Base-by-base conservation (phyloP, 2,888 invertebrate species). In the Tenthredo mesomela region DNA sequence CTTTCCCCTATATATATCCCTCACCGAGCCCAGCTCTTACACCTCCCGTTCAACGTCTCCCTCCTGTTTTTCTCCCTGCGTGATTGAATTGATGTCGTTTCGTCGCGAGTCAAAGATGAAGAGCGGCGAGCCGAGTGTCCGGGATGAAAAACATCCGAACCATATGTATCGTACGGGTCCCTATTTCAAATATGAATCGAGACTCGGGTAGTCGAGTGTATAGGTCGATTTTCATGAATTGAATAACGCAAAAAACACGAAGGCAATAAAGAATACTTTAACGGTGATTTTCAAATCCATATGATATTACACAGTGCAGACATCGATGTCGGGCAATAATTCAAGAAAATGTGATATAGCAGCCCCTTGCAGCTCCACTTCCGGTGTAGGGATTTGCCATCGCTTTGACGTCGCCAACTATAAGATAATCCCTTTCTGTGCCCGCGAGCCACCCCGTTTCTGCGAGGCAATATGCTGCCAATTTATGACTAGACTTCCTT, bases 341-440 rank as follows among this genome's bases (percentile, higher is more conserved):
- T 61, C 54, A 73, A 33, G 78, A 54, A 78, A 58, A 58, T 61
- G 18, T 33, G 58, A 40, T 37, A 78, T 12, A 47, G 18, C 77
- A 6, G 12, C 18, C 47, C 77, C 77, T 77, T 25, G 54, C 75
- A 29, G n/a, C 29, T 2, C 78, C 37, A 77, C 78, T 82, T 65
- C 82, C 67, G 65, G 67, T 47, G 21, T 47, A n/a, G 47, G 67
- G 82, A 82, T 82, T 43, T 82, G 37, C 67, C 67, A 33, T 67
- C 67, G 47, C 82, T 67, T 82, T 67, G 82, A 82, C 67, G 82
- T 82, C 82, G 67, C 78, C 37, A 58, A 67, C 82, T 67, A 67
- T 82, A 82, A 67, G 54, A 82, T 82, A 82, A 82, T 82, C 82
- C 82, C 67, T 67, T 82, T 82, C 47, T 67, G 67, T 78, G 40